Evolutionary conservation across 1,140 invertebrate genomes (phyloP).

Genomic region (Drosophila kanapiae): DNA sequence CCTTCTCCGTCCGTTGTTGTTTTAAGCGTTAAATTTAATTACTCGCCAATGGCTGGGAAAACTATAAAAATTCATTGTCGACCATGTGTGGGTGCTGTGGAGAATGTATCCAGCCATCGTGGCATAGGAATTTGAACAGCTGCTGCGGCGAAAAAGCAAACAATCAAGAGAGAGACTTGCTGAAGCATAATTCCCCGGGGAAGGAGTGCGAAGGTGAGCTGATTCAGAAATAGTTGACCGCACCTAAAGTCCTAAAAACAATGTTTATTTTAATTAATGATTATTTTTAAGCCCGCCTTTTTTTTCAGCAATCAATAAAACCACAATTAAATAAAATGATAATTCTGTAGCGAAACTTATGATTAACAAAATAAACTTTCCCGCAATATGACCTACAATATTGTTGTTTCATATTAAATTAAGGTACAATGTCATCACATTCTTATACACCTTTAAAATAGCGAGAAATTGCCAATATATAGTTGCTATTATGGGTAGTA

Average conservation of each 20-base stretch:
- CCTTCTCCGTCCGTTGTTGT: constrained; percentile 54
- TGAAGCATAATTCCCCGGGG: constrained; percentile 14
- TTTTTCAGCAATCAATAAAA: constrained; percentile 6
- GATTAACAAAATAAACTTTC: neutral
- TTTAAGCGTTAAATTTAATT: constrained; percentile 82
- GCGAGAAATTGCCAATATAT: too few relatives aligned
- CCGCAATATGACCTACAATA: neutral
- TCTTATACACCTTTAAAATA: too few relatives aligned
- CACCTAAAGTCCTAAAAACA: constrained; percentile 17
- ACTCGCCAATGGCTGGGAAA: constrained; percentile 64
- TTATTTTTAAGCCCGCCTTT: constrained; percentile 5
- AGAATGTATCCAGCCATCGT: constrained; percentile 17
- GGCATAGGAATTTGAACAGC: constrained; percentile 69
- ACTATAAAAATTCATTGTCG: constrained; percentile 50
- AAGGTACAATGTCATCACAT: neutral
- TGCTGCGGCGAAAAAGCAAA: constrained; percentile 57
- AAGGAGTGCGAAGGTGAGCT: constrained; percentile 1
- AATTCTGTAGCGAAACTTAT: constrained; percentile 1
- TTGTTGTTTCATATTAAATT: neutral
- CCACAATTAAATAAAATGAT: constrained; percentile 29
- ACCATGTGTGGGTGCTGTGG: constrained; percentile 11
- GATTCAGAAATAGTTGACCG: constrained; percentile 20
- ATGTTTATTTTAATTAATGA: constrained; percentile 32
- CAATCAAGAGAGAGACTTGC: constrained; percentile 31
- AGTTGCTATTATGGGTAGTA: too few relatives aligned